Base-by-base conservation (phyloP, 1,140 invertebrate genomes). In the Drosophila sp. region DNA sequence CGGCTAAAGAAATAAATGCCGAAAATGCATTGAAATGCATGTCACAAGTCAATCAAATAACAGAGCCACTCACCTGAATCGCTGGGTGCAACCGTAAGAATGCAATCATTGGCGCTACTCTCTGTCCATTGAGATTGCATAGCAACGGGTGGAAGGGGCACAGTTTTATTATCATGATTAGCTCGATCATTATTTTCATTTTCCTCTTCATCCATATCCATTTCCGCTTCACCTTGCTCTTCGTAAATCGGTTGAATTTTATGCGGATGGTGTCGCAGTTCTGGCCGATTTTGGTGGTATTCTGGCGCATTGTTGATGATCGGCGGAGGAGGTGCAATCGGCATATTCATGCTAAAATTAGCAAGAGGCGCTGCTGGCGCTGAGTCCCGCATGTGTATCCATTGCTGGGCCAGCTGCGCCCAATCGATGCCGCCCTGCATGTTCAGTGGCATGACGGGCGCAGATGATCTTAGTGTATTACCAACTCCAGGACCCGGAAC, bases 301-400 rank as follows among this genome's bases (percentile, higher is more conserved):
- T 73, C 76, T 9, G 72, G 56, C 3, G 63, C 67, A 71, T 78
- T 89, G 46, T 72, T 58, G 2, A 89, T 89, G 2, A 89, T 72
- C 1, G 84, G 81, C 0, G 87, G 89, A 7, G 89, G 87, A 11
- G 84, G 80, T 5, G 80, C 89, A 46, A 78, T 38, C 8, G 78
- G 66, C 58, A 82, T 65, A 76, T 58, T 64, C 21, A 78, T 59
- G 58, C 62, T 63, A 76, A 93, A 93, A 65, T 93, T 92, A 43
- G 93, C 90, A 5, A 70, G 29, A 5, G 51, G 41, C 11, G 40
- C 48, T 11, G 21, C 90, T 25, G 92, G 92, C 25, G 90, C 89
- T 13, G 94, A 94, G 91, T 98, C 97, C 89, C 98, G 98, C 97
- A 98, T 98, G 90, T 97, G 96, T 71, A 99, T 99, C 98, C 98